Evolutionary conservation across 2,113 vertebrate species (phyloP), one percentile per base, ranked within the genome.

Genomic region (Trachemys scripta): DNA sequence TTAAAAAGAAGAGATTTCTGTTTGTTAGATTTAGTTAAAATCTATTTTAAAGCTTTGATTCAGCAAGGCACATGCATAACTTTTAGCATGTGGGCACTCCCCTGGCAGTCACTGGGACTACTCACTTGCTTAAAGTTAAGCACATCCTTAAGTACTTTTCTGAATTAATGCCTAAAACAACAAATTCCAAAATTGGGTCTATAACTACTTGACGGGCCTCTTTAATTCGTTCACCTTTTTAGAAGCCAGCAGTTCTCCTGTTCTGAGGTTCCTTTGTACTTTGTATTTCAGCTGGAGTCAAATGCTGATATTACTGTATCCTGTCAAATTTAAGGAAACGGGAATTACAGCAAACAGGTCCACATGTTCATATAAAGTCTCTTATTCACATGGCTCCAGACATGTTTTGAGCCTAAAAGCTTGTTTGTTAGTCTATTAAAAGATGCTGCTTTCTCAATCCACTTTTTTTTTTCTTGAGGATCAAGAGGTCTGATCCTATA

Each of bases 141-240:
- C 81, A 81, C 92, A 0, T 35, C 94, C 93, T 84, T 89, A 94
- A 97, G 93, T 90, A 95, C 88, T 97, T 96, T 94, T 57, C 91
- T 97, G 96, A 97, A 85, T 87, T 14, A 0, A 11, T 69, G 94
- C 97, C 96, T 88, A 93, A 94, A 96, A 4, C 79, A 97, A 81
- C 95, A 96, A 59, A 94, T 57, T 54, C 65, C 0, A 9, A 0
- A 50, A 92, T 88, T 87, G 91, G 81, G 80, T 76, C 94, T 97
- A 90, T 94, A 92, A 69, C 94, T 93, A 94, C 80, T 51, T 95
- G 84, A 91, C 90, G 90, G 80, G 89, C 57, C 59, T 88, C 95
- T 90, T 42, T 65, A 80, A 78, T 86, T 95, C 59, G 81, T 82
- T 96, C 49, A 85, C 89, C 90, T 85, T 93, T 93, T 4, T 75